Percentiles rank a stretch among this genome's conserved stretches.
Evolutionary conservation across 1,140 invertebrate species (phyloP).

Genomic region (Leptinotarsa texana): DNA sequence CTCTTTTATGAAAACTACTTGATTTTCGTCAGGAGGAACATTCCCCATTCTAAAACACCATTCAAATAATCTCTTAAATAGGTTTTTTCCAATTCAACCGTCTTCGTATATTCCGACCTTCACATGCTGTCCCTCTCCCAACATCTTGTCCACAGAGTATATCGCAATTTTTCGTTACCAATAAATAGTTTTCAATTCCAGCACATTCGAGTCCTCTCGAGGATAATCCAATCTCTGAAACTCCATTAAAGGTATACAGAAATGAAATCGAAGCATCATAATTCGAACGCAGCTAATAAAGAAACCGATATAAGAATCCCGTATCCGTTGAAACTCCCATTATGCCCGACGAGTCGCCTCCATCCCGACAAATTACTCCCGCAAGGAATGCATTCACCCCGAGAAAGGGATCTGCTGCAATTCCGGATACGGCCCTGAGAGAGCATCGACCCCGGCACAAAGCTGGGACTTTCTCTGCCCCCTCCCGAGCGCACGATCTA

Average conservation of each 20-base stretch:
- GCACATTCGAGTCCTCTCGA: neutral
- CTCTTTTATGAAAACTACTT: too few species aligned
- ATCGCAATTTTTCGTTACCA: too few species aligned
- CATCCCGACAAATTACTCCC: neutral
- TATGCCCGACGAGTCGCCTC: neutral
- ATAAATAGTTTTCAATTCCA: too few species aligned
- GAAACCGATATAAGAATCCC: neutral
- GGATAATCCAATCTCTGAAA: neutral
- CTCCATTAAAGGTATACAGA: neutral
- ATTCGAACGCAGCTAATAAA: neutral
- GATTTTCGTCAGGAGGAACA: too few species aligned
- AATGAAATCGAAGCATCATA: neutral
- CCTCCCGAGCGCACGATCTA: neutral
- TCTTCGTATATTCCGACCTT: too few species aligned
- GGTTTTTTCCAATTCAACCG: too few species aligned
- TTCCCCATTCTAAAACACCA: too few species aligned
- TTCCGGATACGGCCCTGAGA: constrained; percentile 13
- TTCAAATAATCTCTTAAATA: too few species aligned
- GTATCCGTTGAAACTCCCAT: neutral
- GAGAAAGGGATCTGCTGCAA: neutral
- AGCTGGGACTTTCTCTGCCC: constrained; percentile 21
- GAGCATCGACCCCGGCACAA: constrained; percentile 13
- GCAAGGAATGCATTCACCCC: neutral
- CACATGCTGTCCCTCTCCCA: too few species aligned
- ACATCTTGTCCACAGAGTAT: too few species aligned